Evolutionary conservation across 2,113 vertebrate genomes (phyloP), one percentile per base, ranked within the genome.

Genomic region (Cepphus grylle): DNA sequence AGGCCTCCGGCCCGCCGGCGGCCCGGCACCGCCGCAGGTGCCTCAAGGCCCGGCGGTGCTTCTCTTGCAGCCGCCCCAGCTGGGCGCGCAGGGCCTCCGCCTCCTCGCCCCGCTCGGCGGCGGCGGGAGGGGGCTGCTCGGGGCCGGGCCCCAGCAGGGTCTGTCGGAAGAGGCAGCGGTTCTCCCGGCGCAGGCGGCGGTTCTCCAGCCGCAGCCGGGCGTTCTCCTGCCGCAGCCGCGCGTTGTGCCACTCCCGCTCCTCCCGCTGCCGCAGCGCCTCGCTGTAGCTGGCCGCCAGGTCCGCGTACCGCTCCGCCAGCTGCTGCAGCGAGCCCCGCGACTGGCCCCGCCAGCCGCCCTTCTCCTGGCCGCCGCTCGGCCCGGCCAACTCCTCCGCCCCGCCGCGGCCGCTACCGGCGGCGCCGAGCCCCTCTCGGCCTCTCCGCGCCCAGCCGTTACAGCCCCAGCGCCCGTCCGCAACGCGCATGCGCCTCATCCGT

Each of bases 241-340:
- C 97, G 80, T 99, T 99, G 49, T 98, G 97, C 49, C 90, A 95
- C 97, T 99, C 99, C 88, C 98, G 97, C 86, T 99, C 98, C 27
- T 99, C 97, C 94, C 98, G 99, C 94, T 98, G 98, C 79, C 94
- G 97, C 84, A 99, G 97, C 84, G 99, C 98, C 79, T 98, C 98
- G 93, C 98, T 90, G 95, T 98, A 98, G 96, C 98, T 99, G 30
- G 96, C 96, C 7, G 98, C 98, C 95, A 99, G 96, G 82, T 98
- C 96, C 62, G 96, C 97, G 92, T 99, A 99, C 53, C 99, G 98
- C 92, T 98, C 97, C 88, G 99, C 98, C 67, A 99, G 96, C 69
- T 98, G 96, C 61, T 90, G 96, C 12, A 47, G 92, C 70, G 90
- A 95, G 20, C 97, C 97, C 62, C 88, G 93, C 71, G 96, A 93